These are phyloP conservation scores for Eumacrocentrus americanus DNA, from an alignment of 2,888 invertebrate genomes.

Conservation along the genomic window DNA sequence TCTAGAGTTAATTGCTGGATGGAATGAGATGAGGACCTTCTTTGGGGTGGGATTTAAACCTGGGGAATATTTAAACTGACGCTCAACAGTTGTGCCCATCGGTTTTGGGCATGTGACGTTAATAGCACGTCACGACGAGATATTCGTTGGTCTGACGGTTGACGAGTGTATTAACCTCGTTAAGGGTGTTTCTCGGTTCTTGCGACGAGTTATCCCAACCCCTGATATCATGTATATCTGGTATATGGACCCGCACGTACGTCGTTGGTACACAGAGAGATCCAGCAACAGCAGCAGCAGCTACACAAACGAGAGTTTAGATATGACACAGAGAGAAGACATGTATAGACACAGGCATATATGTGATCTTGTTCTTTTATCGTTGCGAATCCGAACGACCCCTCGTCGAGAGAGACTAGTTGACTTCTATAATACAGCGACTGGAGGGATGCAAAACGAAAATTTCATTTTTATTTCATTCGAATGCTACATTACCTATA, in stretches of 20 bases:
- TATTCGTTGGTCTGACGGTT: slow-evolving; percentile 14
- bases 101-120: slow-evolving; percentile 23
- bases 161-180: slow-evolving; percentile 46
- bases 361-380: not conserved
- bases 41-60: too few species aligned
- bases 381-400: not conserved
- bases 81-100: slow-evolving; percentile 54
- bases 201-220: slow-evolving; percentile 14
- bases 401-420: not conserved
- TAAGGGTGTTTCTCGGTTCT: slow-evolving; percentile 42
- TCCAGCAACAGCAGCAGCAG: too few species aligned
- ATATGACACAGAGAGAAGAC: not conserved
- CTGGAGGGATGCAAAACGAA: not conserved
- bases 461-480: not conserved
- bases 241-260: not conserved
- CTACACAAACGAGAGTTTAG: too few species aligned
- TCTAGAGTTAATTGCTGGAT: not conserved
- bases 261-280: too few species aligned
- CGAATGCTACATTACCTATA: not conserved
- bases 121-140: slow-evolving; percentile 22
- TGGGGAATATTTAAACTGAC: slow-evolving; percentile 49
- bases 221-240: not conserved
- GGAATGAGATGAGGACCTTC: slow-evolving; percentile 21
- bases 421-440: too few species aligned
- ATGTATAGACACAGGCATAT: not conserved